Conservation (phyloP, 2,113 vertebrate genomes). For the Tauraco erythrolophus region DNA sequence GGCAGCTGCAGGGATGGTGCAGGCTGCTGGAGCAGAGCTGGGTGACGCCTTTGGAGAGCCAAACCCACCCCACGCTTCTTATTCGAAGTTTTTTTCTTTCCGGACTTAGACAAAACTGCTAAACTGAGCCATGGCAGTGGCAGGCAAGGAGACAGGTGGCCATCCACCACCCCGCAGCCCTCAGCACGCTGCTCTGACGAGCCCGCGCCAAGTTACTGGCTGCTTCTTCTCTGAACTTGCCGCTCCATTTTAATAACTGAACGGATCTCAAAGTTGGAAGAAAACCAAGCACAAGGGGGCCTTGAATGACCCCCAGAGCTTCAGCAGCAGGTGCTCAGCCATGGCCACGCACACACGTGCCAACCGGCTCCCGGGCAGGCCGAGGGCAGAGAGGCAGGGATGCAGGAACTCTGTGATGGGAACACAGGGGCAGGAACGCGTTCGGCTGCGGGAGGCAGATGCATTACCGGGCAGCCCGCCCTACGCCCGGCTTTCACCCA, state of each 20-base stretch:
- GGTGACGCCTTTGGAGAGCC: not conserved
- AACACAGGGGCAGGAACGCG: not conserved
- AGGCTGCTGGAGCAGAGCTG: not conserved
- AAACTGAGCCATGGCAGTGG: not conserved
- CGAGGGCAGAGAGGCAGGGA: not conserved
- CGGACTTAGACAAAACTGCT: not conserved
- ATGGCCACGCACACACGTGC: not conserved
- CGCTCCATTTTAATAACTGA: not conserved
- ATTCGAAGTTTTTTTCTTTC: not conserved
- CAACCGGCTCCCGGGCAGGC: fast-evolving
- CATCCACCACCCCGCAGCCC: not conserved
- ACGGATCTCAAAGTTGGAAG: not conserved
- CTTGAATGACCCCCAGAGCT: not conserved
- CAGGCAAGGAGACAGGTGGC: not conserved
- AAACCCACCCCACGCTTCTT: not conserved
- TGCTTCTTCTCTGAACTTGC: not conserved
- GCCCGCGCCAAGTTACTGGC: not conserved
- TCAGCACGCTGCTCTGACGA: not conserved
- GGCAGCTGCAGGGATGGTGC: not conserved
- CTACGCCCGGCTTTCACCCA: not conserved
- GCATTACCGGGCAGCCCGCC: not conserved
- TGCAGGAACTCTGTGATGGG: not conserved
- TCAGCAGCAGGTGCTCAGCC: not conserved
- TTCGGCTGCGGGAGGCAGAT: conserved; percentile 1
- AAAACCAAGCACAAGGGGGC: not conserved